These are phyloP conservation scores for Lycia hirtaria DNA, from an alignment of 2,888 invertebrate genomes.

Conservation along the genomic window DNA sequence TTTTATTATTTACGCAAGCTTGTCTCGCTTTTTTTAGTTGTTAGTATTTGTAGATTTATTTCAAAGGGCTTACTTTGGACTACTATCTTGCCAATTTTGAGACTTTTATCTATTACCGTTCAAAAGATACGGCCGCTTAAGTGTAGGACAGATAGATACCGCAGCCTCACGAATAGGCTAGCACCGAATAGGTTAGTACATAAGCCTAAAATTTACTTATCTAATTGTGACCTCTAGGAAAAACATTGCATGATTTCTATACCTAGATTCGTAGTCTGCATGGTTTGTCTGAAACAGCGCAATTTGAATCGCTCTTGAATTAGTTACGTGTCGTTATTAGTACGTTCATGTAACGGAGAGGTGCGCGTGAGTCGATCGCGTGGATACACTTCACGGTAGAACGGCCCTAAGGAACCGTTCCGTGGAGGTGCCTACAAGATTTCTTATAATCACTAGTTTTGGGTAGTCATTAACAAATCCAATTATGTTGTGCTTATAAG, in stretches of 20 bases:
- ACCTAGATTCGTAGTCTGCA: constrained; percentile 45
- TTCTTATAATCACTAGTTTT: constrained; percentile 12
- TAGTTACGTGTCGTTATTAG: constrained; percentile 78
- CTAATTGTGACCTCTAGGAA: constrained; percentile 3
- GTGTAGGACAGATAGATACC: no score
- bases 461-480: neutral
- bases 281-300: constrained; percentile 61
- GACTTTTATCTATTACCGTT: no score
- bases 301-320: constrained; percentile 73
- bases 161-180: no score
- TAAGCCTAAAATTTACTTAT: neutral
- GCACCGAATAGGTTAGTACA: no score
- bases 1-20: no score
- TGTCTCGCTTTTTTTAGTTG: no score
- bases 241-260: neutral
- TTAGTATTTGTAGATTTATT: no score
- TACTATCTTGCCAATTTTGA: no score
- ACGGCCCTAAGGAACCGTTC: constrained; percentile 28
- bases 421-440: constrained; percentile 3
- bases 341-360: constrained; percentile 63
- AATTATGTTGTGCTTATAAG: neutral
- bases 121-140: no score
- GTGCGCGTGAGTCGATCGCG: constrained; percentile 51
- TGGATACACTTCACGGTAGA: constrained; percentile 26
- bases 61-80: no score